phyloP scores from a whole-genome alignment of 2,113 vertebrate species.

The Puffinus mauretanicus region DNA sequence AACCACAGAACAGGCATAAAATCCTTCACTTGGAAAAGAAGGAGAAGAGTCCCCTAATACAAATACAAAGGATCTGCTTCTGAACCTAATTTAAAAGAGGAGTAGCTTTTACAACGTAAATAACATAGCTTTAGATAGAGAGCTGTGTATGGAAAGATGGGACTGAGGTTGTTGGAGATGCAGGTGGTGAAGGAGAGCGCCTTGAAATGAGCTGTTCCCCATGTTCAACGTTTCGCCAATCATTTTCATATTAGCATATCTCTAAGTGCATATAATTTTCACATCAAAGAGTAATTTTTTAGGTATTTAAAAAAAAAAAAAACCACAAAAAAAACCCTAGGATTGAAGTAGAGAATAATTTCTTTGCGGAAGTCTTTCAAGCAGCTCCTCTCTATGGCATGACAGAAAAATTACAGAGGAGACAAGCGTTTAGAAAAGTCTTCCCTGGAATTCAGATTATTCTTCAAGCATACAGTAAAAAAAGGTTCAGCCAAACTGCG shows the following conservation, averaged over 20 bases:
- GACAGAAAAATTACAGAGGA: constrained; percentile 76
- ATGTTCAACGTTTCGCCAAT: constrained; percentile 47
- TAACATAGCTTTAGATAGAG: background rate
- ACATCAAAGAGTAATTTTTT: constrained; percentile 75
- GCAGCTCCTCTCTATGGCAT: constrained; percentile 66
- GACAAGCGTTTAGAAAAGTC: constrained; percentile 61
- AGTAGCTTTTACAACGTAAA: background rate
- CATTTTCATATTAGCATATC: constrained; percentile 74
- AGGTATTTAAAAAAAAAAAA: background rate
- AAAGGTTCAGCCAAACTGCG: background rate
- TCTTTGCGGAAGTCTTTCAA: constrained; percentile 67
- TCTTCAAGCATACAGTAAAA: background rate
- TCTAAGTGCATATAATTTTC: constrained; percentile 78
- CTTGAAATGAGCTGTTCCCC: constrained; percentile 34
- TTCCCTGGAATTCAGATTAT: constrained; percentile 58
- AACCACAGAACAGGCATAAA: rapidly evolving
- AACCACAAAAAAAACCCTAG: background rate
- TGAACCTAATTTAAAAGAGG: background rate
- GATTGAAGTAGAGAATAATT: constrained; percentile 72
- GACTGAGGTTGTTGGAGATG: background rate
- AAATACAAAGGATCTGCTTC: background rate
- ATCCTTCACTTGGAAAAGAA: background rate
- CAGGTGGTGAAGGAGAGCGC: constrained; percentile 30
- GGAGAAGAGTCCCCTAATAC: background rate
- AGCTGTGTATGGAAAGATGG: background rate